Evolutionary conservation across 2,888 invertebrate genomes (phyloP).

Genomic region (Ectemnius lituratus): DNA sequence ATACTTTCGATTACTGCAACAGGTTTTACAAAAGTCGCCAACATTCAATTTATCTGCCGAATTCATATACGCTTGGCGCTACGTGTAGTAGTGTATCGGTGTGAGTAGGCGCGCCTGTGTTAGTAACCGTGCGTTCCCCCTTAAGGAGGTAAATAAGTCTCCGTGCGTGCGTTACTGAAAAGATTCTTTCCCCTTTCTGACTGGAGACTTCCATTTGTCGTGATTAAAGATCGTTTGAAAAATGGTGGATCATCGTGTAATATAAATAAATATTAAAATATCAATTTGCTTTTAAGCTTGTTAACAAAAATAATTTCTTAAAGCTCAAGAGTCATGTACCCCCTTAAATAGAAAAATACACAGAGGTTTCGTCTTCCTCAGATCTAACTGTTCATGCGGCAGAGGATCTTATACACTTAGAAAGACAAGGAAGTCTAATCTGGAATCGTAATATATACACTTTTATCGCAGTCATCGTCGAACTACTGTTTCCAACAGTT

Average conservation of each 20-base stretch:
- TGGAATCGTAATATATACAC: conserved; percentile 39
- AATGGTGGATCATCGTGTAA: no score
- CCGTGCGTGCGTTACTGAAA: conserved; percentile 2
- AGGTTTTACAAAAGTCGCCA: no score
- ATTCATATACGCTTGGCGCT: no score
- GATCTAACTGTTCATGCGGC: conserved; percentile 30
- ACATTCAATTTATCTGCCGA: no score
- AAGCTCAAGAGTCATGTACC: conserved; percentile 44
- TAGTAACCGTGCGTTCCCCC: no score
- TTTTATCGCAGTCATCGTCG: conserved; percentile 41
- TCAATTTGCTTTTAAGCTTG: conserved; percentile 12
- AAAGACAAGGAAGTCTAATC: conserved; percentile 39
- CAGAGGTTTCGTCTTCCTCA: conserved; percentile 26
- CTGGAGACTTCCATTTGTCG: no score
- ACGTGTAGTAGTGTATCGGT: no score
- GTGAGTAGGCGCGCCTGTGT: no score
- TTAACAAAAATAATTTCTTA: conserved; percentile 23
- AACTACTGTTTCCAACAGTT: conserved; percentile 37
- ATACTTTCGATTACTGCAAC: no score
- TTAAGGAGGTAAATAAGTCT: conserved; percentile 44
- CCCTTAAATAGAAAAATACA: conserved; percentile 52
- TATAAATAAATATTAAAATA: conserved; percentile 29
- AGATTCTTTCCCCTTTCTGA: not conserved
- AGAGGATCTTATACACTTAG: conserved; percentile 32
- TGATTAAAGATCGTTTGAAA: no score